phyloP scores from a whole-genome alignment of 1,140 invertebrate genomes.

The Bombus affinis region DNA sequence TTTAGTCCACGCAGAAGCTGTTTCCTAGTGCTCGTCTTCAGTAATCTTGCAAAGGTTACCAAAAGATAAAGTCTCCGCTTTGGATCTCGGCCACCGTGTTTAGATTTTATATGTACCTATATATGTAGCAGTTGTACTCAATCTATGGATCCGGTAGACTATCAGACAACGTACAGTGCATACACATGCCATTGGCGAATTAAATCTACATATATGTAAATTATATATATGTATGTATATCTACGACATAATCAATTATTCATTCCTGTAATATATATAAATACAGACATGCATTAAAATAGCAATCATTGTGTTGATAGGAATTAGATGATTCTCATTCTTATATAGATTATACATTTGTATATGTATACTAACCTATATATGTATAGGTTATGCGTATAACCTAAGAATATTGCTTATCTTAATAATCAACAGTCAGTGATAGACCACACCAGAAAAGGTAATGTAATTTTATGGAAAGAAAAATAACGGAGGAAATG shows the following conservation, averaged over 20 bases:
- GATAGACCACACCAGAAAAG: neutral
- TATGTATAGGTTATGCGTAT: neutral
- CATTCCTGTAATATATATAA: neutral
- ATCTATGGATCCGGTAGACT: conserved; percentile 15
- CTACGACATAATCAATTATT: no score
- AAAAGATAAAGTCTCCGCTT: conserved; percentile 11
- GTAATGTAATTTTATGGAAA: neutral
- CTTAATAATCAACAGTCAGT: no score
- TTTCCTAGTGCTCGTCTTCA: conserved; percentile 21
- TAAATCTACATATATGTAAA: neutral
- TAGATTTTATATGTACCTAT: conserved; percentile 5
- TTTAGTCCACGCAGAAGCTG: neutral
- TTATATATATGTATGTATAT: neutral
- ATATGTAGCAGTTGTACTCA: conserved; percentile 38
- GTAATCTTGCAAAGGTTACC: conserved; percentile 39
- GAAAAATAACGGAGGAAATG: no score
- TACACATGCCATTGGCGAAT: neutral
- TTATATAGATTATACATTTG: neutral
- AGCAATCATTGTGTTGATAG: neutral
- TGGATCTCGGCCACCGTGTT: conserved; percentile 40
- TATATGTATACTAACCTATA: neutral
- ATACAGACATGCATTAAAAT: neutral
- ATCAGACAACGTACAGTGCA: neutral
- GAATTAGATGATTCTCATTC: neutral
- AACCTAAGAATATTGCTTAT: neutral